Conservation (phyloP, 2,113 vertebrate species). For the Recurvirostra avosetta region DNA sequence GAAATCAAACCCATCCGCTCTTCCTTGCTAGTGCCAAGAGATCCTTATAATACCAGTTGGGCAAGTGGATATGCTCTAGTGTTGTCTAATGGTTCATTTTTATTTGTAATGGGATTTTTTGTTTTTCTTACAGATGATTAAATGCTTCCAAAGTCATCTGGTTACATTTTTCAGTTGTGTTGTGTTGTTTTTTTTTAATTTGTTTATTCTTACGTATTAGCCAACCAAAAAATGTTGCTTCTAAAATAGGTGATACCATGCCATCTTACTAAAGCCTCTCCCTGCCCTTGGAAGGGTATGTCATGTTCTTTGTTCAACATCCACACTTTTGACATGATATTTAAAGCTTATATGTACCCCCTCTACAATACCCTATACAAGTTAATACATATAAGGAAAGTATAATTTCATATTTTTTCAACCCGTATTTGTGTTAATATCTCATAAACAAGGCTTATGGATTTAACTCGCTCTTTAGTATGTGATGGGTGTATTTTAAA, state of each 20-base stretch:
- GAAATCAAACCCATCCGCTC: conserved; percentile 1
- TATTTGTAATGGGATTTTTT: background rate
- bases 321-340: background rate
- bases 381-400: background rate
- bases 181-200: background rate
- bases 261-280: background rate
- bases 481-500: conserved; percentile 3
- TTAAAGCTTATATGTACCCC: background rate
- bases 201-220: background rate
- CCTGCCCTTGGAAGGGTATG: background rate
- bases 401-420: background rate
- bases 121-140: background rate
- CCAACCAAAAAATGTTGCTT: background rate
- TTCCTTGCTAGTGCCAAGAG: conserved; percentile 15
- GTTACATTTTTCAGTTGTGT: background rate
- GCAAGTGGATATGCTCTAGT: background rate
- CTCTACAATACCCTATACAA: background rate
- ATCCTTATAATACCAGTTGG: background rate
- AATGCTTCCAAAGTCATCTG: background rate
- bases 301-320: background rate
- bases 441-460: background rate
- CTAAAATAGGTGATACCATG: background rate
- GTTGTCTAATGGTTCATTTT: background rate
- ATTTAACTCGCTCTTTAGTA: background rate
- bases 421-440: background rate